A percentile compares a stretch with the other conserved stretches of the same genome.
These are phyloP conservation scores for Phacellophora camtschatica DNA, from an alignment of 30 jellyfish, hydroid and myxozoan genomes.

Conservation along the genomic window DNA sequence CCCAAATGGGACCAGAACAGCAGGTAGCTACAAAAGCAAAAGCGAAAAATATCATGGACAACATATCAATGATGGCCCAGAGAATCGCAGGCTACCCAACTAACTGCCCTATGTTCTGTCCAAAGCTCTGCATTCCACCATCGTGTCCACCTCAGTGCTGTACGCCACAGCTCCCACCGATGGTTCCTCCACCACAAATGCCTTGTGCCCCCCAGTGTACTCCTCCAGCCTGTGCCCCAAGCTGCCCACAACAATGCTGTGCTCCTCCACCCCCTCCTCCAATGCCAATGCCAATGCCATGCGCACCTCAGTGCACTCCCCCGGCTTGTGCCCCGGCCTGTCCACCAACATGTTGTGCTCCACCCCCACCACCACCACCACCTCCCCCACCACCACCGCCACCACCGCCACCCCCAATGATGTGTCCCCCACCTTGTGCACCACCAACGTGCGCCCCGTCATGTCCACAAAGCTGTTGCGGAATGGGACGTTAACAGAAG, in stretches of 20 bases:
- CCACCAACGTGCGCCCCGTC: slow-evolving; percentile 91
- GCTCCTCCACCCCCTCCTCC: slow-evolving; percentile 72
- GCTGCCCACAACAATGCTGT: slow-evolving; percentile 57
- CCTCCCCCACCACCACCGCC: slow-evolving; percentile 82
- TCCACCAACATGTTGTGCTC: slow-evolving; percentile 76
- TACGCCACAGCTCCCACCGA: slow-evolving; percentile 79
- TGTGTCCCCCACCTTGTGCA: slow-evolving; percentile 66
- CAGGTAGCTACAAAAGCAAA: slow-evolving; percentile 81
- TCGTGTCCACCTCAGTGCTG: slow-evolving; percentile 90
- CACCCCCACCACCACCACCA: slow-evolving; percentile 64
- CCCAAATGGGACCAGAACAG: slow-evolving; percentile 82
- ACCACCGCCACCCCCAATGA: slow-evolving; percentile 70
- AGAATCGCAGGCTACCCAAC: slow-evolving; percentile 83
- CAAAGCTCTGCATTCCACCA: slow-evolving; percentile 89
- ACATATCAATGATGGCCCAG: slow-evolving; percentile 65
- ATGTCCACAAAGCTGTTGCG: slow-evolving; percentile 71
- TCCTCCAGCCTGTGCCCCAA: slow-evolving; percentile 64
- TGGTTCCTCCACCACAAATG: slow-evolving; percentile 75
- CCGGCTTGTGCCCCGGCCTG: slow-evolving; percentile 73
- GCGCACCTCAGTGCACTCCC: slow-evolving; percentile 70
- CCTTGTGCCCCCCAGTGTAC: slow-evolving; percentile 67
- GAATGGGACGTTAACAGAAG: slow-evolving; percentile 46
- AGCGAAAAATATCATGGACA: slow-evolving; percentile 57
- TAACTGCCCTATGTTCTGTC: slow-evolving; percentile 93
- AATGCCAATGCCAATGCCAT: slow-evolving; percentile 77